Percentiles rank a stretch among this genome's conserved stretches.
Conservation (phyloP, 2,888 invertebrate species). For the Alloscopus bannaensis region DNA sequence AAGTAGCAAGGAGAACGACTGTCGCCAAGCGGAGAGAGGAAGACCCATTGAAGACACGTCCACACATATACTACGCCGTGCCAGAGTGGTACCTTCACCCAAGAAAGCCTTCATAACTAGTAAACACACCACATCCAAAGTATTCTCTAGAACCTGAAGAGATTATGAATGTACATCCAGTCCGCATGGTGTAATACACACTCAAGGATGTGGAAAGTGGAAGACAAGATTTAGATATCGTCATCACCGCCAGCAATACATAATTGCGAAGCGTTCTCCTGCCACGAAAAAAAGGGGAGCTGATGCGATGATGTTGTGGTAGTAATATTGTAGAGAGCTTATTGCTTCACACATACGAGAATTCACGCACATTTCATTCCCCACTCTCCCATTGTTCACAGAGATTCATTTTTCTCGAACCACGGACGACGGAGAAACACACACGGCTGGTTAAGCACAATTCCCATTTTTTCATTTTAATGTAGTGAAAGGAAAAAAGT, state of each 20-base stretch:
- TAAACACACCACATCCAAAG: too few relatives aligned
- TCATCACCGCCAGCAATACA: background rate
- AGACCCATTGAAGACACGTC: slow-evolving; percentile 10
- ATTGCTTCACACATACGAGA: slow-evolving; percentile 19
- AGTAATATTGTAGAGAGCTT: too few relatives aligned
- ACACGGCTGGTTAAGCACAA: slow-evolving; percentile 60
- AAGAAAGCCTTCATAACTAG: too few relatives aligned
- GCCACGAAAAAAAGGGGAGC: background rate
- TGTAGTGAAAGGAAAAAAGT: slow-evolving; percentile 51
- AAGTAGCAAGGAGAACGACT: slow-evolving; percentile 57
- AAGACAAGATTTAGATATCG: slow-evolving; percentile 46
- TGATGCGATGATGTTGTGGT: slow-evolving; percentile 30
- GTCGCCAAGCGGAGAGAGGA: slow-evolving; percentile 51
- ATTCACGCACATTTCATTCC: slow-evolving; percentile 25
- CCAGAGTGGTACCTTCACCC: too few relatives aligned
- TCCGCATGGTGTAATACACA: too few relatives aligned
- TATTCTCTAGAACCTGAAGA: too few relatives aligned
- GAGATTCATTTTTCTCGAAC: background rate
- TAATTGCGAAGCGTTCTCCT: slow-evolving; percentile 44
- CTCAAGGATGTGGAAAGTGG: slow-evolving; percentile 11
- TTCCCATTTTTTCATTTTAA: slow-evolving; percentile 57
- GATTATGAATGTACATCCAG: too few relatives aligned
- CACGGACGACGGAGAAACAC: slow-evolving; percentile 8
- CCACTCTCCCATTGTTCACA: background rate
- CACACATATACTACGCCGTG: too few relatives aligned